Evolutionary conservation across 2,888 invertebrate species (phyloP).

Genomic region (Pseudanteris insignis): DNA sequence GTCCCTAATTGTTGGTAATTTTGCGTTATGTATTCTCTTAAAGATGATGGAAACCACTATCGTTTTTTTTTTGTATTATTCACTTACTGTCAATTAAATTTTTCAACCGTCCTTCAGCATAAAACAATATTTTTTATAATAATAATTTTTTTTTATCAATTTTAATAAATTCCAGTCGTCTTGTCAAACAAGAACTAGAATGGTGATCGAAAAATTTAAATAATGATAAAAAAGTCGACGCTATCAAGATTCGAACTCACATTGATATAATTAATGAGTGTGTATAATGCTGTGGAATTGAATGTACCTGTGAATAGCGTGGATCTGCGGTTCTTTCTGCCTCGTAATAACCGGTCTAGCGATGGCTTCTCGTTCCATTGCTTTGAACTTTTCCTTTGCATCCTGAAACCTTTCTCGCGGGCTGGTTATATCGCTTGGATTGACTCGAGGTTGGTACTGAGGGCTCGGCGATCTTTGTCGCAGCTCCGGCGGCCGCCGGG

Average conservation of each 20-base stretch:
- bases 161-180: too few relatives aligned
- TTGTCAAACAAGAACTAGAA: too few relatives aligned
- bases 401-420: constrained; percentile 85
- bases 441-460: constrained; percentile 65
- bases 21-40: too few relatives aligned
- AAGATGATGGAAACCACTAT: too few relatives aligned
- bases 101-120: too few relatives aligned
- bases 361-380: constrained; percentile 75
- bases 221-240: too few relatives aligned
- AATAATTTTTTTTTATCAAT: too few relatives aligned
- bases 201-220: too few relatives aligned
- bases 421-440: constrained; percentile 61
- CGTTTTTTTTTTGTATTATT: too few relatives aligned
- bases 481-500: constrained; percentile 69
- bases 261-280: neutral
- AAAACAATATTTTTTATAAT: too few relatives aligned
- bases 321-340: constrained; percentile 53
- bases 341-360: constrained; percentile 54
- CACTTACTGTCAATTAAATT: too few relatives aligned
- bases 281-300: neutral
- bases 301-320: constrained; percentile 40
- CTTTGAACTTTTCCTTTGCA: constrained; percentile 85
- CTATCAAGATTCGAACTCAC: neutral
- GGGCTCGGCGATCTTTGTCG: constrained; percentile 65
- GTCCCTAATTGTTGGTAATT: too few relatives aligned